Conservation (phyloP, 2,888 invertebrate species). For the Tachina grossa region DNA sequence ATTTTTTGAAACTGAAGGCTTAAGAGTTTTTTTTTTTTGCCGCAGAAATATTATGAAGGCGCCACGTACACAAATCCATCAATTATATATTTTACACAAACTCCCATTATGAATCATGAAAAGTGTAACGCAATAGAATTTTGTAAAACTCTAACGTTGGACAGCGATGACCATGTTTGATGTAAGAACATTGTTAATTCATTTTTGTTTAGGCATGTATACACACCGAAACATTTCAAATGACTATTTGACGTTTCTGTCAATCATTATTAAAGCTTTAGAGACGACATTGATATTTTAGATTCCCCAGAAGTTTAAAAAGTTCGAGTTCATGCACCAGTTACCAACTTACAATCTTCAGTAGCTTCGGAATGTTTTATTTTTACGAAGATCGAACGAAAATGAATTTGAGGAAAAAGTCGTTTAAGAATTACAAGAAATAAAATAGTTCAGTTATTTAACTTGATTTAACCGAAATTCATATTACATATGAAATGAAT, state of each 20-base stretch:
- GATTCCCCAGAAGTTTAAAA: conserved; percentile 42
- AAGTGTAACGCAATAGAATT: conserved; percentile 72
- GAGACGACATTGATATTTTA: conserved; percentile 46
- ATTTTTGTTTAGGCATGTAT: neutral
- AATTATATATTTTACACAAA: conserved; percentile 79
- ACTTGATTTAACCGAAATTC: no score
- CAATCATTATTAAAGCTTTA: conserved; percentile 62
- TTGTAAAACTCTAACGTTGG: conserved; percentile 23
- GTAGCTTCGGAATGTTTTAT: neutral
- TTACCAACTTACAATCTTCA: neutral
- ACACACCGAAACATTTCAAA: conserved; percentile 20
- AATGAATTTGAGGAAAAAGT: neutral
- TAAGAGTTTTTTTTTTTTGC: conserved; percentile 49
- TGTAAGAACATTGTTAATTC: conserved; percentile 15
- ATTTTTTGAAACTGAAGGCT: conserved; percentile 39
- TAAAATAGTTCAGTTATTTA: no score
- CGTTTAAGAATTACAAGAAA: neutral
- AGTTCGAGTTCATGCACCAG: conserved; percentile 12
- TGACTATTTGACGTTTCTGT: conserved; percentile 36
- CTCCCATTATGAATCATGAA: conserved; percentile 79
- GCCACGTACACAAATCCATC: conserved; percentile 80
- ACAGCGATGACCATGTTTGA: conserved; percentile 16
- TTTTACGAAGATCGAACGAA: conserved; percentile 2
- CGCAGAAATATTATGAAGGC: conserved; percentile 76
- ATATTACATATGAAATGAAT: no score